phyloP scores from a whole-genome alignment of 2,113 vertebrate genomes.

The Zosterops japonicus region DNA sequence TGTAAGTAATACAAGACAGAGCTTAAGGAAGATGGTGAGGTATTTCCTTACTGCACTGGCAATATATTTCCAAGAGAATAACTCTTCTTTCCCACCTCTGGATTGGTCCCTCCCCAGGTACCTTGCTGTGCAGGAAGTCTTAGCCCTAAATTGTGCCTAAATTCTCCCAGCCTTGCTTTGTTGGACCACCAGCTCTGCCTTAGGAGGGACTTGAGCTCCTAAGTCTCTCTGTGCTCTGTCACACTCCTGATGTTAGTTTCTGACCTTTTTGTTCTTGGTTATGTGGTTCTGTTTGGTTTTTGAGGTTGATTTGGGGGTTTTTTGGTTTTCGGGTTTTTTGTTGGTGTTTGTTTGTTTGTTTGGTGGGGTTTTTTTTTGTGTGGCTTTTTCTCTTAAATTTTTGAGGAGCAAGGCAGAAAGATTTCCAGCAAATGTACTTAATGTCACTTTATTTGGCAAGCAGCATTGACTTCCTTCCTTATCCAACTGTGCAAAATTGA shows the following conservation, averaged over 20 bases:
- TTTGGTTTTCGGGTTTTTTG: no score
- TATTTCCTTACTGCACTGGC: neutral
- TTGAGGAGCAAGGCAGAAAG: neutral
- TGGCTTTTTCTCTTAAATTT: neutral
- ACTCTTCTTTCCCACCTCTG: neutral
- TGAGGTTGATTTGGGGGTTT: neutral
- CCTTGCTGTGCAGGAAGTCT: neutral
- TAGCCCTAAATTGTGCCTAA: neutral
- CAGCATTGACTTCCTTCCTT: conserved; percentile 14
- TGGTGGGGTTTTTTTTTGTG: neutral
- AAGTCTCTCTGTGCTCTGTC: neutral
- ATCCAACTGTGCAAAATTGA: conserved; percentile 37
- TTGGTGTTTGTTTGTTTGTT: neutral
- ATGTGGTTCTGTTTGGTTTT: neutral
- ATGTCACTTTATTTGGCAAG: conserved; percentile 20
- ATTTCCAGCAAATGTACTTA: conserved; percentile 31
- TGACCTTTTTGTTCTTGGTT: neutral
- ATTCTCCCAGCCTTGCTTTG: neutral
- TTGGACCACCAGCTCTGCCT: neutral
- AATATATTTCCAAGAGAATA: neutral
- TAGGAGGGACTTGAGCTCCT: neutral
- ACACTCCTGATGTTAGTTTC: neutral
- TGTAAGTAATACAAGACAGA: neutral
- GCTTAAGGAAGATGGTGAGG: neutral
- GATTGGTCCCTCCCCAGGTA: neutral